Evolutionary conservation across 1,140 invertebrate genomes (phyloP), one percentile per base, ranked within the genome.

Genomic region (Dinoponera quadriceps): DNA sequence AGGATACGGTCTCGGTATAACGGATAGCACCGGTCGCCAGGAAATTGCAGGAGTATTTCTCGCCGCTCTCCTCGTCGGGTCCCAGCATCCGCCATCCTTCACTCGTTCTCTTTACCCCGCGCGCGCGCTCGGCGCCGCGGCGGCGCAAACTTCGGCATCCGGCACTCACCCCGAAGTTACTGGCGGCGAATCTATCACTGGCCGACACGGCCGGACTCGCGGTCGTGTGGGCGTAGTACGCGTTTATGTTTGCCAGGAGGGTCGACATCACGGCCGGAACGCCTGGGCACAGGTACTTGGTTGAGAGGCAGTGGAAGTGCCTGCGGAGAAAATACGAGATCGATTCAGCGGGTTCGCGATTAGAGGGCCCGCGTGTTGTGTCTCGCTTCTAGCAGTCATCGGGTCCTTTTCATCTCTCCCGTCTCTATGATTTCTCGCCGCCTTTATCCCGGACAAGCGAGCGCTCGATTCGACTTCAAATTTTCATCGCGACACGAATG

Each of bases 221-320:
- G n/a, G 99, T 99, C 0, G 99, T 99, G 93, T 99, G 99, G 86
- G 99, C 99, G 94, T 99, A 99, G 95, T 99, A 99, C 82, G 99
- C 99, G 94, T 99, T 99, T 90, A 99, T 99, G 94, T 99, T 99
- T 29, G 99, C 99, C 85, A 99, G 94, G 4, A 99, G 95, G 38
- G 98, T 99, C 87, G 98, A 99, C 98, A 99, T 99, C 18, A 99
- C 98, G 13, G 99, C 99, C 18, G 99, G 99, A 5, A 99, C 99
- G 63, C 99, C 99, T 54, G 98, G 97, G 94, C 99, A 99, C 88
- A 99, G 96, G 94, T 99, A 99, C 95, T 99, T 99, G 9, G 99
- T 99, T 16, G 99, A 99, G 59, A 99, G 96, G 95, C 99, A 99
- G 94, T 99, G 99, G 94, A 99, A 99, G 94, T 99, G 98, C 18